A percentile compares a stretch with the other conserved stretches of the same genome.
These are phyloP conservation scores for Prunella strophiata DNA, from an alignment of 2,797 vertebrate genomes.

Conservation along the genomic window DNA sequence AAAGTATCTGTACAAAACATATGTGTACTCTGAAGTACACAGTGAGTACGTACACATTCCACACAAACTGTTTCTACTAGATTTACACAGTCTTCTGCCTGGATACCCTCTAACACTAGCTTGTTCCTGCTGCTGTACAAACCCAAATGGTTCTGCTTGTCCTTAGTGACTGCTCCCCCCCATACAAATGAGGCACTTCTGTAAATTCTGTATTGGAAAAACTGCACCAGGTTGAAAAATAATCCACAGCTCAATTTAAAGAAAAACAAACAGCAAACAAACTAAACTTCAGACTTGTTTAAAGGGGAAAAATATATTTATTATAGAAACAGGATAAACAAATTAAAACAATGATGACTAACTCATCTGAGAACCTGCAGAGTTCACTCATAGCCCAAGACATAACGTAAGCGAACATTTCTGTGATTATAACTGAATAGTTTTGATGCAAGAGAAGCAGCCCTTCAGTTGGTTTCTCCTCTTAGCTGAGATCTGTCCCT, in stretches of 20 bases:
- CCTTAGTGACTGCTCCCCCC: neutral
- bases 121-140: neutral
- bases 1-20: neutral
- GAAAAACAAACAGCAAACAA: neutral
- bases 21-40: neutral
- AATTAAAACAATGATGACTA: constrained; percentile 21
- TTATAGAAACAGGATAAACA: constrained; percentile 48
- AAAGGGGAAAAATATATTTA: neutral
- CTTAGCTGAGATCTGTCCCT: neutral
- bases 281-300: neutral
- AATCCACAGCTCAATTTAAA: neutral
- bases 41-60: neutral
- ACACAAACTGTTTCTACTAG: neutral
- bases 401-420: neutral
- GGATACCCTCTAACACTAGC: neutral
- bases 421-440: neutral
- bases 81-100: neutral
- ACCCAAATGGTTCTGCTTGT: neutral
- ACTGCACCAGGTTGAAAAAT: neutral
- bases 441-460: neutral
- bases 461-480: neutral
- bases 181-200: neutral
- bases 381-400: neutral
- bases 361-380: neutral
- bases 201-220: neutral